These are phyloP conservation scores for Diorhabda sublineata DNA, from an alignment of 1,140 invertebrate species.

Conservation along the genomic window DNA sequence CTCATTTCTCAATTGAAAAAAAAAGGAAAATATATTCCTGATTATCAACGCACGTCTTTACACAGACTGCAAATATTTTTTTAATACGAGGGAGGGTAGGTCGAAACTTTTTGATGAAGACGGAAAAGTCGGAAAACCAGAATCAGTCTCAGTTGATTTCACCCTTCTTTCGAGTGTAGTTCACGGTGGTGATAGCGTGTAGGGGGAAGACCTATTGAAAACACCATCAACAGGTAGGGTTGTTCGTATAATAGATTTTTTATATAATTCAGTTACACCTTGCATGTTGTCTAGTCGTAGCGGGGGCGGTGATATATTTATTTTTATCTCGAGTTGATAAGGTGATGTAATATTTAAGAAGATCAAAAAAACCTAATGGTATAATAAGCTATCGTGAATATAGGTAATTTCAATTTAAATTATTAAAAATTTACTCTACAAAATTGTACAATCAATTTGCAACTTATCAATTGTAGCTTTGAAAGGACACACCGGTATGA, in stretches of 20 bases:
- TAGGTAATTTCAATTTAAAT: too few relatives aligned
- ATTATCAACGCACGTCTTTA: background rate
- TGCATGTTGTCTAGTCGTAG: too few relatives aligned
- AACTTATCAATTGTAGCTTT: too few relatives aligned
- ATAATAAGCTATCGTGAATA: too few relatives aligned
- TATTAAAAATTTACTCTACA: too few relatives aligned
- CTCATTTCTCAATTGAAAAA: too few relatives aligned
- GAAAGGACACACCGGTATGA: too few relatives aligned
- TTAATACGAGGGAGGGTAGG: background rate
- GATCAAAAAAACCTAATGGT: too few relatives aligned
- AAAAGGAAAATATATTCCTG: background rate
- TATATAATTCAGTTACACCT: background rate
- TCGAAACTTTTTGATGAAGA: background rate
- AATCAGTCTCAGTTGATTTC: slow-evolving; percentile 4
- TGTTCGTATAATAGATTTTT: background rate
- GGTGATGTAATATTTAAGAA: background rate
- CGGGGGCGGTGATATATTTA: background rate
- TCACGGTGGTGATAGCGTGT: slow-evolving; percentile 5
- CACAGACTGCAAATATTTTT: background rate
- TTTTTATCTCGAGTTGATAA: background rate
- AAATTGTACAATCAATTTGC: too few relatives aligned
- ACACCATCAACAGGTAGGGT: slow-evolving; percentile 17
- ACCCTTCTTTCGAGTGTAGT: slow-evolving; percentile 5
- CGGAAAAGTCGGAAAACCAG: slow-evolving; percentile 5
- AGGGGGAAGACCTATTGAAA: slow-evolving; percentile 11